phyloP scores from a whole-genome alignment of 2,113 vertebrate genomes.

The Cygnus buccinator region DNA sequence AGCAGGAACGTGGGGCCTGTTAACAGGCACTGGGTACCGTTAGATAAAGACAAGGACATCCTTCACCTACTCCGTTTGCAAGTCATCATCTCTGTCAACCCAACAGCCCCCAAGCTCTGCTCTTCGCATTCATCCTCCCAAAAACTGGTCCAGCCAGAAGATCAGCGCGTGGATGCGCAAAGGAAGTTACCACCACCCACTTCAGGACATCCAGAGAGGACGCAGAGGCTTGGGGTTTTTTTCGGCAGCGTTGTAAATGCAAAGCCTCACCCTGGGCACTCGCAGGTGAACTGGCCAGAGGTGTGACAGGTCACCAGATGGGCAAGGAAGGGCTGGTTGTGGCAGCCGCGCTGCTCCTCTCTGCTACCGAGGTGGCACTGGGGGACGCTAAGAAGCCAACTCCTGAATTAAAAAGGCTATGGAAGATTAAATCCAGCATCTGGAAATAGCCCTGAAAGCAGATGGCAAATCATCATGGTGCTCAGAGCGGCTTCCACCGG shows the following conservation, averaged over 20 bases:
- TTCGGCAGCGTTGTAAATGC: background rate
- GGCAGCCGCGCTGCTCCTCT: background rate
- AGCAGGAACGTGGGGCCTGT: background rate
- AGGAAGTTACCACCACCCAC: background rate
- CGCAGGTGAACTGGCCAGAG: background rate
- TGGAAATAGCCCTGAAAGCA: conserved; percentile 59
- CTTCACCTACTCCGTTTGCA: background rate
- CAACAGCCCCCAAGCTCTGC: background rate
- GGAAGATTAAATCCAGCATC: conserved; percentile 67
- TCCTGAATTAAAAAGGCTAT: conserved; percentile 60
- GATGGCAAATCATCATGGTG: background rate
- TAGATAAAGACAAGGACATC: background rate
- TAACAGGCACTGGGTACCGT: background rate
- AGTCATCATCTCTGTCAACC: background rate
- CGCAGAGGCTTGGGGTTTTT: background rate
- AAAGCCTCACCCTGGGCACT: background rate
- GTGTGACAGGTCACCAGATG: background rate
- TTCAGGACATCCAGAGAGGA: background rate
- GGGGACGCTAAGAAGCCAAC: conserved; percentile 52
- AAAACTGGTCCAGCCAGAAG: conserved; percentile 16
- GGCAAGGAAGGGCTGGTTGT: background rate
- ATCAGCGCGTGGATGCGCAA: background rate
- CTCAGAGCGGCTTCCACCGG: conserved; percentile 17
- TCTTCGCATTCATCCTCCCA: background rate
- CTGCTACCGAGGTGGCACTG: conserved; percentile 26